Percentiles rank a stretch among this genome's conserved stretches.
phyloP scores from a whole-genome alignment of 2,797 vertebrate species.

The Tiaroga cobitis region DNA sequence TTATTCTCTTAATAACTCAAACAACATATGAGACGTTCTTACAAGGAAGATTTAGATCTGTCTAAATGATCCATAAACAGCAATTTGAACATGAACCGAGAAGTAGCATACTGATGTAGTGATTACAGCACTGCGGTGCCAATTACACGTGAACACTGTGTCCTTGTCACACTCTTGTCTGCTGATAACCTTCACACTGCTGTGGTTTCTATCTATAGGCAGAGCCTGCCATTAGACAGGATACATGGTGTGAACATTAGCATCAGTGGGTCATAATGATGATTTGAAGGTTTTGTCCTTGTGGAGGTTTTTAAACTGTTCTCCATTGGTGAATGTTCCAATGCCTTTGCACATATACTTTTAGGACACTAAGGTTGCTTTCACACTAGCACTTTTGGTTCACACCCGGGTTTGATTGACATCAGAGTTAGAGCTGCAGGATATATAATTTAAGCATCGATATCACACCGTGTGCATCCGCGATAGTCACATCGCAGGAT shows the following conservation, averaged over 20 bases:
- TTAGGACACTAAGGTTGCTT: neutral
- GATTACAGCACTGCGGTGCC: slow-evolving; percentile 42
- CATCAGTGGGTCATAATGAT: slow-evolving; percentile 56
- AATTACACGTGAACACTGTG: slow-evolving; percentile 50
- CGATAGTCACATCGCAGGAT: neutral
- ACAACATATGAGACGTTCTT: neutral
- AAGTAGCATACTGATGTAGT: slow-evolving; percentile 47
- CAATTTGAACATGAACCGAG: slow-evolving; percentile 16
- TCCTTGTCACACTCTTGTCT: slow-evolving; percentile 49
- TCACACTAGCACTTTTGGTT: neutral
- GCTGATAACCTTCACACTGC: slow-evolving; percentile 52
- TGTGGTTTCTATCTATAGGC: slow-evolving; percentile 43
- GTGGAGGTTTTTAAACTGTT: slow-evolving; percentile 47
- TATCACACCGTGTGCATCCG: too few relatives aligned
- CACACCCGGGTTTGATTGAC: fast-evolving
- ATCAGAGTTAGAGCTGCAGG: neutral
- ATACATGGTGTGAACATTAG: slow-evolving; percentile 52
- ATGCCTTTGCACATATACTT: slow-evolving; percentile 2
- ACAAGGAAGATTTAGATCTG: slow-evolving; percentile 10
- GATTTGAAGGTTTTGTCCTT: slow-evolving; percentile 44
- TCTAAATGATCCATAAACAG: slow-evolving; percentile 28
- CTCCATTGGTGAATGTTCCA: slow-evolving; percentile 30
- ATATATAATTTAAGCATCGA: too few relatives aligned
- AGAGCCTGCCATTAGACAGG: slow-evolving; percentile 30
- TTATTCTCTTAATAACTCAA: too few relatives aligned